Percentiles rank a stretch among this genome's conserved stretches.
phyloP scores from a whole-genome alignment of 1,140 invertebrate genomes.

The Pomphorhynchus laevis region DNA sequence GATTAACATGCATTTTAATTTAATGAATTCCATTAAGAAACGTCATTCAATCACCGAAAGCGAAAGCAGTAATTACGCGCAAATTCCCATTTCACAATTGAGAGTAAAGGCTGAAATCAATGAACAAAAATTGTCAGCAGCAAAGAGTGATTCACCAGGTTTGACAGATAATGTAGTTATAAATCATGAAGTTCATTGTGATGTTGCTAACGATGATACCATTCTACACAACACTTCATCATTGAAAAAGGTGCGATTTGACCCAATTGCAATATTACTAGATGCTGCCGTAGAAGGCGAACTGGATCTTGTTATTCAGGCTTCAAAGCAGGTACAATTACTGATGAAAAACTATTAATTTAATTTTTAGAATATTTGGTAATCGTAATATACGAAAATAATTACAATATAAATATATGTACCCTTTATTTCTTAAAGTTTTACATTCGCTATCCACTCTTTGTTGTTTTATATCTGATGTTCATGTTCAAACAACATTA shows the following conservation, averaged over 20 bases:
- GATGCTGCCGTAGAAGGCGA: constrained; percentile 92
- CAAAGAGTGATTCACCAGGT: not conserved
- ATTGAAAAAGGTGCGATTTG: constrained; percentile 53
- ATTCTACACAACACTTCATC: not conserved
- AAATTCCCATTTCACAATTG: not conserved
- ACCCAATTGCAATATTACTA: constrained; percentile 61
- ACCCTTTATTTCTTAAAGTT: not conserved
- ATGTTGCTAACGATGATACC: constrained; percentile 9
- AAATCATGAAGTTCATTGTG: not conserved
- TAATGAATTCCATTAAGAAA: constrained; percentile 9
- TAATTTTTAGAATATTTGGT: not conserved
- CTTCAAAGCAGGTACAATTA: constrained; percentile 38
- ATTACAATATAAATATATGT: not conserved
- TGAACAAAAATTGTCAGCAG: not conserved
- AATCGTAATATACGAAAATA: constrained; percentile 1
- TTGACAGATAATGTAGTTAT: not conserved
- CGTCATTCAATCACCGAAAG: constrained; percentile 9
- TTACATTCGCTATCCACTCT: not conserved
- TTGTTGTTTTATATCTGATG: too few species aligned
- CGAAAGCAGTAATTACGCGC: not conserved
- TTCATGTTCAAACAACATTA: too few species aligned
- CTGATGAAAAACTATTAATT: not conserved
- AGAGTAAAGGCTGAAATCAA: not conserved
- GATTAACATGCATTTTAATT: too few species aligned
- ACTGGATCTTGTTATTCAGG: constrained; percentile 68